Evolutionary conservation across 2,888 invertebrate species (phyloP).

Genomic region (Hemithea aestivaria): DNA sequence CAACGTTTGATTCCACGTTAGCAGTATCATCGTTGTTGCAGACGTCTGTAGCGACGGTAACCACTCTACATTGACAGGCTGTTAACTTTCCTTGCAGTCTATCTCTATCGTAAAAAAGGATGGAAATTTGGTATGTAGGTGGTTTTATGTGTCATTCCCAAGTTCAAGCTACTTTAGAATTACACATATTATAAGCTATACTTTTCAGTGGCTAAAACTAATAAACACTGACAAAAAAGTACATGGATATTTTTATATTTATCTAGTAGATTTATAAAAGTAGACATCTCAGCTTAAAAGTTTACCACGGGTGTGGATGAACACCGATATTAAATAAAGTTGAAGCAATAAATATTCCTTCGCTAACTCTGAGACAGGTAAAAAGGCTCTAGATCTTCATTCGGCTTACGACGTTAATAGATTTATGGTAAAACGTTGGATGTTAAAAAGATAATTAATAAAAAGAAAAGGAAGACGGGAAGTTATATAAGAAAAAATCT

Average conservation of each 20-base stretch:
- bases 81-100: too few species aligned
- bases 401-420: conserved; percentile 24
- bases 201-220: too few species aligned
- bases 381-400: conserved; percentile 38
- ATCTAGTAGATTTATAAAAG: conserved; percentile 23
- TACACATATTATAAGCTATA: too few species aligned
- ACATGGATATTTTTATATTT: conserved; percentile 14
- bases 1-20: too few species aligned
- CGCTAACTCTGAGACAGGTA: conserved; percentile 64
- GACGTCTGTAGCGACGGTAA: too few species aligned
- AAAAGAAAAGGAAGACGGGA: background rate
- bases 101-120: too few species aligned
- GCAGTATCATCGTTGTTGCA: too few species aligned
- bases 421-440: conserved; percentile 17
- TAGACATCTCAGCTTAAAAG: conserved; percentile 62
- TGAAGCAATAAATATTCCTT: conserved; percentile 76
- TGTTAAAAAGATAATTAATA: conserved; percentile 8
- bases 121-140: too few species aligned
- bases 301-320: conserved; percentile 46
- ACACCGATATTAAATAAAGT: conserved; percentile 78
- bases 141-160: too few species aligned
- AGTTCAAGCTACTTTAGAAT: too few species aligned
- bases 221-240: conserved; percentile 4
- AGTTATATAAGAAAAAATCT: background rate
- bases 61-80: too few species aligned